These are phyloP conservation scores for Aleiodes leptofemur DNA, from an alignment of 2,888 invertebrate genomes.

Conservation along the genomic window DNA sequence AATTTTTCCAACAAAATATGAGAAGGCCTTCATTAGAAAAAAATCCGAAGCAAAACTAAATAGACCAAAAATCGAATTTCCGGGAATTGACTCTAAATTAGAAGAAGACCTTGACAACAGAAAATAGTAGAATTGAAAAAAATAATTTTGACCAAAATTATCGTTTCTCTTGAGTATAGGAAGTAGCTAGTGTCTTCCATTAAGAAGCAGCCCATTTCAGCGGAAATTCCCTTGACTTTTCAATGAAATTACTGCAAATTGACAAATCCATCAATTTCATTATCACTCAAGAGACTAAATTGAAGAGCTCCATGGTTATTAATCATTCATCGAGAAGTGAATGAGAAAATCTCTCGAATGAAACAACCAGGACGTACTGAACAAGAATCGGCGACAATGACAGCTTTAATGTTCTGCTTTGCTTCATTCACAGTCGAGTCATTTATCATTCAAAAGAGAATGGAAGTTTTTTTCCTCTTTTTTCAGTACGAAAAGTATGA, in stretches of 20 bases:
- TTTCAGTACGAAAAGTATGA: slow-evolving; percentile 47
- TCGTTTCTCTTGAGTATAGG: too few species aligned
- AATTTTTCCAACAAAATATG: not conserved
- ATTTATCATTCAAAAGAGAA: slow-evolving; percentile 62
- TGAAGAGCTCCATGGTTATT: not conserved
- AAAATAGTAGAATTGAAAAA: too few species aligned
- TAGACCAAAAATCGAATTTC: too few species aligned
- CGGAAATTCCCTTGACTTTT: not conserved
- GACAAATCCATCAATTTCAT: too few species aligned
- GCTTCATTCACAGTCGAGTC: slow-evolving; percentile 59
- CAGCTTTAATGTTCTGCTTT: slow-evolving; percentile 61
- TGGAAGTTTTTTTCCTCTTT: slow-evolving; percentile 50
- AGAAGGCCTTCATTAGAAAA: too few species aligned
- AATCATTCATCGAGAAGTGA: slow-evolving; percentile 25
- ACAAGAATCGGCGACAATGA: slow-evolving; percentile 54
- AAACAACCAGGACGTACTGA: slow-evolving; percentile 37
- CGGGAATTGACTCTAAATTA: too few species aligned
- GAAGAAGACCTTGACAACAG: too few species aligned
- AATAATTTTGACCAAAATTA: not conserved
- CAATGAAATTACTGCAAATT: not conserved
- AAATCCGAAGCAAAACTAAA: too few species aligned
- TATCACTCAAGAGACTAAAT: too few species aligned
- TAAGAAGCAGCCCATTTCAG: too few species aligned
- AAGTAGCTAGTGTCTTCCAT: too few species aligned
- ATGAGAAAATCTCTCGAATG: slow-evolving; percentile 37